These are phyloP conservation scores for Drosophila elegans DNA, from an alignment of 1,140 invertebrate species.

Conservation along the genomic window DNA sequence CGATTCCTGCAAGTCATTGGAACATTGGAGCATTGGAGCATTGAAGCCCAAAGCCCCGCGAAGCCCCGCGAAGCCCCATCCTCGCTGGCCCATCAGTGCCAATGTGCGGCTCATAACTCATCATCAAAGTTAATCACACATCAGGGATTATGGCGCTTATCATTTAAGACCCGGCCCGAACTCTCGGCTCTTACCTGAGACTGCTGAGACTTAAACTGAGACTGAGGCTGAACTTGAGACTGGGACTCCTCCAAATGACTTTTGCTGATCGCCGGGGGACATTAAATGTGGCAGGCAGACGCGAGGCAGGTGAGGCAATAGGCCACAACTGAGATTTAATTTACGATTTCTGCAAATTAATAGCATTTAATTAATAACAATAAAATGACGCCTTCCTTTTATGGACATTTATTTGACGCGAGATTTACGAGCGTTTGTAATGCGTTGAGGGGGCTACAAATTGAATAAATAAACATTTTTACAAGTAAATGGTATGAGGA, in stretches of 20 bases:
- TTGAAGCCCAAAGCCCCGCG: not conserved
- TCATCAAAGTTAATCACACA: conserved; percentile 84
- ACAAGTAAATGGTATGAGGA: no score
- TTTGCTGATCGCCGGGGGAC: conserved; percentile 50
- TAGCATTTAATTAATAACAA: conserved; percentile 84
- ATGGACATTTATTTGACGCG: conserved; percentile 78
- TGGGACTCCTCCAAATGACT: conserved; percentile 64
- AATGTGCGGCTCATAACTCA: conserved; percentile 83
- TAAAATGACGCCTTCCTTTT: conserved; percentile 80
- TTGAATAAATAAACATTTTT: conserved; percentile 17
- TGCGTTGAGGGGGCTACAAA: conserved; percentile 4
- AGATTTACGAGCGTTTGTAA: conserved; percentile 64
- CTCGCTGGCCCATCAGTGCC: conserved; percentile 66
- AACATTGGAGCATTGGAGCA: conserved; percentile 3
- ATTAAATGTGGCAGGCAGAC: conserved; percentile 58
- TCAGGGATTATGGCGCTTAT: conserved; percentile 83
- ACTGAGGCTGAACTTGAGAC: not conserved
- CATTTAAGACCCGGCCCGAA: conserved; percentile 66
- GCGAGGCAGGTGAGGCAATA: conserved; percentile 37
- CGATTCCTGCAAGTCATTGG: conserved; percentile 74
- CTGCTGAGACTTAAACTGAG: conserved; percentile 27
- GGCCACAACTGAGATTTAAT: conserved; percentile 72
- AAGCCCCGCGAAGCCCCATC: not conserved
- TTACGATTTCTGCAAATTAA: conserved; percentile 84
- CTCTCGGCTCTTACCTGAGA: conserved; percentile 7